Conservation (phyloP, 2,113 vertebrate genomes). For the Burhinus bistriatus region DNA sequence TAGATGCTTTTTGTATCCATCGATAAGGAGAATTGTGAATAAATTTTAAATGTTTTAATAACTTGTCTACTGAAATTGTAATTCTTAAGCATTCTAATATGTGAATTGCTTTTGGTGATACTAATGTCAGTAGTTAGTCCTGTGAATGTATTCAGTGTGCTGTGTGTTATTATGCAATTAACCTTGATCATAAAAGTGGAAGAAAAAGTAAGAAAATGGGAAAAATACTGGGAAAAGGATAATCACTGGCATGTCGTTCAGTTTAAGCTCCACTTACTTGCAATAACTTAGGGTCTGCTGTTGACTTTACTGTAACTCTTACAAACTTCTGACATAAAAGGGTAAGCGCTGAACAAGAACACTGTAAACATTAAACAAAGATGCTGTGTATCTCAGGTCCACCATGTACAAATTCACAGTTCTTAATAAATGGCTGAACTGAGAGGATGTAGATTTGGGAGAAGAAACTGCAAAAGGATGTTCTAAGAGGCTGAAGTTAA, state of each 20-base stretch:
- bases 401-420: not conserved
- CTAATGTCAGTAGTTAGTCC: not conserved
- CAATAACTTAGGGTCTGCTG: not conserved
- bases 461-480: not conserved
- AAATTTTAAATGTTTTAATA: not conserved
- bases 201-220: not conserved
- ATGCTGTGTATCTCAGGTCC: not conserved
- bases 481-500: not conserved
- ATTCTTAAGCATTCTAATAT: not conserved
- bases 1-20: not conserved
- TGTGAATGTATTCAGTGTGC: not conserved
- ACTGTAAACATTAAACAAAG: not conserved
- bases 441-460: not conserved
- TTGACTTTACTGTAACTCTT: not conserved
- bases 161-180: not conserved
- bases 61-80: not conserved
- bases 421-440: not conserved
- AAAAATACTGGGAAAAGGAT: not conserved
- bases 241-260: not conserved
- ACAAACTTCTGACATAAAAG: not conserved
- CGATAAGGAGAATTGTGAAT: not conserved
- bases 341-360: not conserved
- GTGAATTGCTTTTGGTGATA: not conserved
- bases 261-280: not conserved
- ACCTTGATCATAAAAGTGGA: not conserved